A percentile compares a stretch with the other conserved stretches of the same genome.
Evolutionary conservation across 2,797 vertebrate genomes (phyloP).

Genomic region (Chelonia mydas): DNA sequence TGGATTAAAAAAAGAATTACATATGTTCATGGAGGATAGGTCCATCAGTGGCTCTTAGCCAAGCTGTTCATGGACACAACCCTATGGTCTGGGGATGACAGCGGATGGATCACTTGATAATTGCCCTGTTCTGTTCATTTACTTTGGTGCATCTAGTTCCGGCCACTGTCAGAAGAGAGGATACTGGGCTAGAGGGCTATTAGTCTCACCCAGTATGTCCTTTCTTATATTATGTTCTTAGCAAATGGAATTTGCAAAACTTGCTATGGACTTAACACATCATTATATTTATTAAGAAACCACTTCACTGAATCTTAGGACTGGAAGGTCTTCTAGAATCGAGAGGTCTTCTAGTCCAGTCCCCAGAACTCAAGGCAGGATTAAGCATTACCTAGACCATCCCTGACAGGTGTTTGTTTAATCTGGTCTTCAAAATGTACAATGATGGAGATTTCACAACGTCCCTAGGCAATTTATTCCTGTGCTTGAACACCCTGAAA

Average conservation of each 20-base stretch:
- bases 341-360: too few species aligned
- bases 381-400: too few species aligned
- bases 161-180: neutral
- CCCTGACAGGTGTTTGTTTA: too few species aligned
- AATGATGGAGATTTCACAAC: too few species aligned
- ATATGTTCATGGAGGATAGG: neutral
- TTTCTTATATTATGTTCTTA: neutral
- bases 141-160: neutral
- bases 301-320: too few species aligned
- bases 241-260: neutral
- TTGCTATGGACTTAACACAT: neutral
- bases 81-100: neutral
- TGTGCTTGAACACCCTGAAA: too few species aligned
- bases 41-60: neutral
- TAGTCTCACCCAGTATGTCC: neutral
- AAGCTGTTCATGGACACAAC: neutral
- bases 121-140: neutral
- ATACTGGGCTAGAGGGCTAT: neutral
- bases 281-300: neutral
- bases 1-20: neutral
- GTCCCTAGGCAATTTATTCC: too few species aligned
- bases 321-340: too few species aligned
- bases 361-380: too few species aligned
- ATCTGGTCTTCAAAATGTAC: too few species aligned
- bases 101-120: neutral